These are phyloP conservation scores for Podocnemis expansa DNA, from an alignment of 2,113 vertebrate genomes.

Conservation along the genomic window DNA sequence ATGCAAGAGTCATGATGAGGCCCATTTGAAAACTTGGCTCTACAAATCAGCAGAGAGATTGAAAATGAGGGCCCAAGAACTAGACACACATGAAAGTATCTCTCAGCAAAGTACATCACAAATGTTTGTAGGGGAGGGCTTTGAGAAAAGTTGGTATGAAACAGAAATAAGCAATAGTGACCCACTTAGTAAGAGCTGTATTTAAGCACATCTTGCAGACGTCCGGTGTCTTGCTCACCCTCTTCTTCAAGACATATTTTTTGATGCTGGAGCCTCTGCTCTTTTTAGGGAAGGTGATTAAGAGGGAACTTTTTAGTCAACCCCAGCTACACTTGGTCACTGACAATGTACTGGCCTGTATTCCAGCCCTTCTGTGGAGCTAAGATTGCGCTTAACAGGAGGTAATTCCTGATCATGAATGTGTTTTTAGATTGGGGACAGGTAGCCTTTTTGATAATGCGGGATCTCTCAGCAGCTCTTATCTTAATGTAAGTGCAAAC, in stretches of 20 bases:
- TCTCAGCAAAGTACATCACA: background rate
- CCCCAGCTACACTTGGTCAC: background rate
- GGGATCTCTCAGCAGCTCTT: background rate
- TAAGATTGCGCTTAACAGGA: background rate
- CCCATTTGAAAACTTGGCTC: background rate
- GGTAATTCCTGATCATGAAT: background rate
- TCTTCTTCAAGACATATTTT: no score
- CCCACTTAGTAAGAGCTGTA: background rate
- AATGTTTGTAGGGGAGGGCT: background rate
- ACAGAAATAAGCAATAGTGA: background rate
- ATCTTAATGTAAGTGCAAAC: background rate
- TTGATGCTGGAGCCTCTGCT: no score
- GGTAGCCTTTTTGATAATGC: background rate
- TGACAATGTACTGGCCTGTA: background rate
- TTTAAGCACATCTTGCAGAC: background rate
- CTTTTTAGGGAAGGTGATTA: background rate
- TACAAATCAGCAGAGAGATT: background rate
- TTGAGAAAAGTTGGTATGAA: background rate
- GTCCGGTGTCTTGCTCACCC: no score
- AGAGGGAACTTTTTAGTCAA: background rate
- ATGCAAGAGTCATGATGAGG: background rate
- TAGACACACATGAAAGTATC: background rate
- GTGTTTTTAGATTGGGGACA: background rate
- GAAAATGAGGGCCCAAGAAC: background rate
- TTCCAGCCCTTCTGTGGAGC: background rate